Evolutionary conservation across 2,113 vertebrate species (phyloP).

Genomic region (Platysteira castanea): DNA sequence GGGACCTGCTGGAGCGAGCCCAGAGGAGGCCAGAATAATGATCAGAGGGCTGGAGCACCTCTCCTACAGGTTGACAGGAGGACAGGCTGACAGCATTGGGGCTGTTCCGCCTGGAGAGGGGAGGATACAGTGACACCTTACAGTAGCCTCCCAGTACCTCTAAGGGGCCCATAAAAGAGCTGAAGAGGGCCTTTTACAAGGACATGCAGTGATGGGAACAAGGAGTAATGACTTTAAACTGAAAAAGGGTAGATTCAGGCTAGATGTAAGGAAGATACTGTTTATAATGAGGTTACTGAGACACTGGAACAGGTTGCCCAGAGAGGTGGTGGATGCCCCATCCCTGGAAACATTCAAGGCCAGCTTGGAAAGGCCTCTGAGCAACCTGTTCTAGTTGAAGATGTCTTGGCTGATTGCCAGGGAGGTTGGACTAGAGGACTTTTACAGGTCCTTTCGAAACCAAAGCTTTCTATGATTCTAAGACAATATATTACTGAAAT

Average conservation of each 20-base stretch:
- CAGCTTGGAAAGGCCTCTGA: not conserved
- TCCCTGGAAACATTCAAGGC: not conserved
- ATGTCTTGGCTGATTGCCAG: not conserved
- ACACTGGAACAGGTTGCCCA: not conserved
- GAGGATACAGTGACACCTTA: too few relatives aligned
- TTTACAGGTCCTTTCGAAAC: not conserved
- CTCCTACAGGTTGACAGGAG: rapidly evolving
- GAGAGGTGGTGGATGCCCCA: not conserved
- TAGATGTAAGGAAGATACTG: not conserved
- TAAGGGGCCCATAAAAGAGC: not conserved
- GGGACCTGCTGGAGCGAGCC: rapidly evolving
- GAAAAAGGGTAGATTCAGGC: not conserved
- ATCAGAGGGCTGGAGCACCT: not conserved
- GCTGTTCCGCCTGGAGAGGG: not conserved
- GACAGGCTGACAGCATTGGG: not conserved
- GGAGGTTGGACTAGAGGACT: not conserved
- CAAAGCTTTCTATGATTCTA: not conserved
- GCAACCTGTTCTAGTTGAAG: not conserved
- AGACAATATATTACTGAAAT: not conserved
- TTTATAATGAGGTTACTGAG: not conserved
- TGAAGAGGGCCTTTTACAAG: not conserved
- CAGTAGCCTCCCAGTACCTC: too few relatives aligned
- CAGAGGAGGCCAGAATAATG: not conserved
- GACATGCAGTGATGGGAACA: not conserved
- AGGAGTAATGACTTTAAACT: not conserved